Evolutionary conservation across 2,113 vertebrate genomes (phyloP), one percentile per base, ranked within the genome.

Genomic region (Dipodomys ordii): DNA sequence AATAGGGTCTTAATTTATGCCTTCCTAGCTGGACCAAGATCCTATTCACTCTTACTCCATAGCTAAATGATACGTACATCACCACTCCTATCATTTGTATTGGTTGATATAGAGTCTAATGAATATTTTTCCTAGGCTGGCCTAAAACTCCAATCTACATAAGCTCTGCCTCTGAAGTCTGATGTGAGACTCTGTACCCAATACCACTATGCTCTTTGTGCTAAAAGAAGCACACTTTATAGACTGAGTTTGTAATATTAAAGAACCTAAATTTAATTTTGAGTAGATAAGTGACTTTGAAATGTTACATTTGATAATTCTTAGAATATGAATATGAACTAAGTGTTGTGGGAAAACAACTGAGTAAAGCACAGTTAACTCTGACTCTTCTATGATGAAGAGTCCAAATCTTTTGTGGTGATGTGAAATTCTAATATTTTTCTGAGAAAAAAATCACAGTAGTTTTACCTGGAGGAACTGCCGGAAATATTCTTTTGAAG

Each of bases 211-310:
- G 44, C 44, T n/a, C 27, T 79, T 85, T 39, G 68, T 71, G 6
- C 5, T 80, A 0, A 20, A 68, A 6, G 28, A 57, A 69, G n/a
- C 6, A 2, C 1, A 74, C 2, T 25, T 60, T 35, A 3, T 81
- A 89, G 8, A 49, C 12, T 49, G 49, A 12, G 49, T 49, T 49
- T 49, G 87, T 60, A 32, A 7, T 73, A 72, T 71, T 35, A 25
- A 94, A 78, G 10, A 87, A 32, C 2, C 20, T 73, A 73, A 88
- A 84, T 78, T 90, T 89, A 3, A 87, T 73, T 89, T 77, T 57
- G 10, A 32, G 9, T 68, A 80, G 22, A 32, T 77, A 13, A 68
- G 27, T 65, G 7, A 4, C 7, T 74, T 92, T 80, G 19, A 12
- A 49, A 49, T 12, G 8, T 11, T 11, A 49, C 49, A 49, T 49